phyloP scores from a whole-genome alignment of 2,113 vertebrate species.

The Nothocercus julius region DNA sequence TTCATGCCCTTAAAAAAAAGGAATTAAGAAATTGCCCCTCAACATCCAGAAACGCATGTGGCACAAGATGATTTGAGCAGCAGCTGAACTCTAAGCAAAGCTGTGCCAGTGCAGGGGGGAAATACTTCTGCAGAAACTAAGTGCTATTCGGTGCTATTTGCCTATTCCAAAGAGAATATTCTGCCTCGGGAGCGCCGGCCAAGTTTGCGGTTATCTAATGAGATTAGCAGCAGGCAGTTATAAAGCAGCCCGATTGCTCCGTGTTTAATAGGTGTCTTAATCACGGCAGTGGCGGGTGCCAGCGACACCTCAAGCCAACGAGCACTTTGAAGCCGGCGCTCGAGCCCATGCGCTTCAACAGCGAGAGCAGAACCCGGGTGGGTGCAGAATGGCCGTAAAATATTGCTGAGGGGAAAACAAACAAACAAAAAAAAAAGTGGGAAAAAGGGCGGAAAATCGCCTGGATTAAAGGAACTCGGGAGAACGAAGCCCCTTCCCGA shows the following conservation, averaged over 20 bases:
- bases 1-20: neutral
- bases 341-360: neutral
- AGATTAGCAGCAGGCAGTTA: neutral
- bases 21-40: neutral
- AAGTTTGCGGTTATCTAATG: neutral
- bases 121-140: neutral
- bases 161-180: neutral
- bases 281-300: neutral
- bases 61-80: fast-evolving
- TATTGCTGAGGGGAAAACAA: too few species aligned
- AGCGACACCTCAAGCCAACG: fast-evolving
- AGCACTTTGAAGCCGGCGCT: fast-evolving
- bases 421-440: too few species aligned
- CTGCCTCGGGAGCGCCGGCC: neutral
- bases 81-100: neutral
- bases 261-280: neutral
- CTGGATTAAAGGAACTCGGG: too few species aligned
- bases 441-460: too few species aligned
- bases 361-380: too few species aligned
- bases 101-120: neutral
- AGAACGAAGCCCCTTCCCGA: too few species aligned
- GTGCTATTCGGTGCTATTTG: neutral
- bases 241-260: fast-evolving
- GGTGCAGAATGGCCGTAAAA: too few species aligned
- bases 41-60: too few species aligned